Percentiles rank a stretch among this genome's conserved stretches.
phyloP scores from a whole-genome alignment of 1,140 invertebrate genomes.

The Trichonephila inaurata region DNA sequence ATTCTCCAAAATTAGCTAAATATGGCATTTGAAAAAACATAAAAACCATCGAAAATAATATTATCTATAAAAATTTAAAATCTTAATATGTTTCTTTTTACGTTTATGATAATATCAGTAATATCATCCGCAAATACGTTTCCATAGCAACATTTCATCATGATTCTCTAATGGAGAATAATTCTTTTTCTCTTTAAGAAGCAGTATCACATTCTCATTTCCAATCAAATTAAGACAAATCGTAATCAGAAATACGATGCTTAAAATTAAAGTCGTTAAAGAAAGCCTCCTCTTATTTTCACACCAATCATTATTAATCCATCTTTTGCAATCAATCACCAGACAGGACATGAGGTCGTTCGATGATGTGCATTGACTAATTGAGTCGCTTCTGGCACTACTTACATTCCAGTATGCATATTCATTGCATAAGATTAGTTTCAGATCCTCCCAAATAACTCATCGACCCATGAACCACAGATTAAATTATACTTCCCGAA shows the following conservation, averaged over 20 bases:
- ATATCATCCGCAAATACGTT: too few relatives aligned
- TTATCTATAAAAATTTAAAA: too few relatives aligned
- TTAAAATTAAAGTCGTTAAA: neutral
- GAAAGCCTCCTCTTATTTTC: neutral
- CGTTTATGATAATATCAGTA: too few relatives aligned
- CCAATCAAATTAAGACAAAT: neutral
- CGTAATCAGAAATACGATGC: neutral
- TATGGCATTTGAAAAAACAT: too few relatives aligned
- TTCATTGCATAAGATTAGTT: neutral
- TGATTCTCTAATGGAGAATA: too few relatives aligned
- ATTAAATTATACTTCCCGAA: neutral
- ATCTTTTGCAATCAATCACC: neutral
- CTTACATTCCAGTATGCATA: neutral
- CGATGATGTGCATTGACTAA: neutral
- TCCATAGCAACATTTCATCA: too few relatives aligned
- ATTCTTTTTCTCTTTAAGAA: neutral
- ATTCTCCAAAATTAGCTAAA: too few relatives aligned
- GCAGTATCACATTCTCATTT: neutral
- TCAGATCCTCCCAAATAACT: neutral
- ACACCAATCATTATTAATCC: neutral
- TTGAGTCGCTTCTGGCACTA: neutral
- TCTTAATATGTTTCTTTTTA: too few relatives aligned
- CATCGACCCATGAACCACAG: neutral
- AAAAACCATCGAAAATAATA: too few relatives aligned
- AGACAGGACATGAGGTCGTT: neutral